Evolutionary conservation across 2,888 invertebrate species (phyloP), one percentile per base, ranked within the genome.

Genomic region (Chymomyza amoena): DNA sequence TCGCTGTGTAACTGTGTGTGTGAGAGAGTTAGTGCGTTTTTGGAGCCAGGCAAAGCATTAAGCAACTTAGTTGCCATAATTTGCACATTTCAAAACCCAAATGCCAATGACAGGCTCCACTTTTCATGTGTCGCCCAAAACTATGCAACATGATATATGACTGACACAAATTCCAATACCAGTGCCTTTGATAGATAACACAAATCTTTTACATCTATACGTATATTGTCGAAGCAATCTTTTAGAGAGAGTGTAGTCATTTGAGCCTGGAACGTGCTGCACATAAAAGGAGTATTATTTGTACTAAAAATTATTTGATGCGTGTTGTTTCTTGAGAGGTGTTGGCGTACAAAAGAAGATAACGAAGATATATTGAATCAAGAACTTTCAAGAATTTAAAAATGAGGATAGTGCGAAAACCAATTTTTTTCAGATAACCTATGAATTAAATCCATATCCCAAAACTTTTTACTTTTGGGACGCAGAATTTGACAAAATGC

Each of bases 41-140:
- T 45, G 13, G 20, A n/a, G 15, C 54, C 54, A 18, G 54, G 7
- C 54, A n/a, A 18, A 54, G 54, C 82, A 80, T 75, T 32, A 63
- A 54, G 85, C 80, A 85, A 83, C 83, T 87, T 78, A 87, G 87
- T 87, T 83, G 82, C 87, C 82, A 87, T 83, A 87, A 83, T 83
- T 83, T 85, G 78, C 81, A 83, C 76, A 83, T 85, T 83, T 83
- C 73, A 76, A 74, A 69, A 66, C 69, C 64, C 64, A 63, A 45
- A 45, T 45, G 39, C 39, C 39, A 45, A 45, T 13, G 39, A 45
- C 39, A 45, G 39, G 2, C 13, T 45, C 13, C 39, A 54, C 54
- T 18, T 54, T 54, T 54, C 20, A 54, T 18, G 18, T 18, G 54
- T n/a, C 52, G 63, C 74, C 60, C 60, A 56, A 59, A 59, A 72